These are phyloP conservation scores for Acleris literana DNA, from an alignment of 2,888 invertebrate species.

Conservation along the genomic window DNA sequence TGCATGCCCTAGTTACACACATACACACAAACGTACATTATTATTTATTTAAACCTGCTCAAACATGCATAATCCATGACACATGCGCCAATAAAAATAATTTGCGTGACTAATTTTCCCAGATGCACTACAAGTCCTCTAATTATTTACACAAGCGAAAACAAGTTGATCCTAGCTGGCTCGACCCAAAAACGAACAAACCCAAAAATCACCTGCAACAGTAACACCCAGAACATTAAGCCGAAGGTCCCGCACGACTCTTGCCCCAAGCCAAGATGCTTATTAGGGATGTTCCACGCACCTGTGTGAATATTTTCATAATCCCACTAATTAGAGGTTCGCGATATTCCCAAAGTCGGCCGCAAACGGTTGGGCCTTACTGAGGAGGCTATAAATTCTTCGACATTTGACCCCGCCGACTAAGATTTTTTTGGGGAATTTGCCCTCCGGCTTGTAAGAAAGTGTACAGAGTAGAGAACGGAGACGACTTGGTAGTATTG, in stretches of 20 bases:
- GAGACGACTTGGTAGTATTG: background rate
- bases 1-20: too few relatives aligned
- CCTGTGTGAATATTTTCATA: constrained; percentile 84
- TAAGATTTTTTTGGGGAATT: constrained; percentile 74
- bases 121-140: background rate
- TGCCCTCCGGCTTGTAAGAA: constrained; percentile 71
- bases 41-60: too few relatives aligned
- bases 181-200: constrained; percentile 64
- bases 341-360: constrained; percentile 79
- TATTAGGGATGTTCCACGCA: constrained; percentile 79
- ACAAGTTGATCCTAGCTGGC: constrained; percentile 65
- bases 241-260: constrained; percentile 69
- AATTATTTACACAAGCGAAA: constrained; percentile 25
- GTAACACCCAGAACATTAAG: constrained; percentile 78
- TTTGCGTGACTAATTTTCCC: too few relatives aligned
- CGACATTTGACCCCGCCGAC: constrained; percentile 79
- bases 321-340: constrained; percentile 82
- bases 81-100: too few relatives aligned
- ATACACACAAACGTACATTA: too few relatives aligned
- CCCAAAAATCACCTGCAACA: constrained; percentile 69
- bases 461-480: constrained; percentile 58
- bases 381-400: constrained; percentile 82
- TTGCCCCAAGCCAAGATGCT: constrained; percentile 78
- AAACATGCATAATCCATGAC: too few relatives aligned
- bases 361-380: constrained; percentile 75